Base-by-base conservation (phyloP, 2,113 vertebrate genomes). In the Myotis brandtii region DNA sequence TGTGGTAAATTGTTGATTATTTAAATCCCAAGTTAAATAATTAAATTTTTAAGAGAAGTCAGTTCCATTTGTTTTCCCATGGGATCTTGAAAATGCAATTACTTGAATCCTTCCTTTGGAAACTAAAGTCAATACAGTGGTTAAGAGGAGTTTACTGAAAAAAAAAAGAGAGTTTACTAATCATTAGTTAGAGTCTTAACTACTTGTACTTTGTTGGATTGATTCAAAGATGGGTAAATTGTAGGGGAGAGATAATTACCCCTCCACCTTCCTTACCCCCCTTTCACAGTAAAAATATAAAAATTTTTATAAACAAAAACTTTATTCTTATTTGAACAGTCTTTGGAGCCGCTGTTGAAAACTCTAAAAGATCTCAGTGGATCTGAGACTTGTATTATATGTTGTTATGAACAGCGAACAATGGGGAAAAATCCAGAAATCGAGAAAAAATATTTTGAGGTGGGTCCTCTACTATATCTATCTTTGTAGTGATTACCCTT, bases 331-430 rank as follows among this genome's bases (percentile, higher is more conserved):
- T 97, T 75, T 91, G 54, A 72, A 72, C 97, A 99, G 99, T 99
- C 99, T 4, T 96, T 99, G 86, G 98, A 98, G 94, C 99, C 99
- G 0, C 95, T 99, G 56, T 98, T 99, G 98, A 99, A 99, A 98
- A 99, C 99, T 1, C 97, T 99, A 96, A 99, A 98, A 86, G 98
- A 98, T 70, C 98, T 99, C 46, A 98, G 99, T 56, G 99, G 99
- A 97, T 98, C 98, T 9, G 98, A 99, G 25, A 99, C 99, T 0
- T 98, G 98, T 72, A 95, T 99, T 93, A 98, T 99, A 97, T 99
- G 99, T 97, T 99, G 99, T 97, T 99, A 99, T 0, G 99, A 99
- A 86, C 98, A 99, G 93, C 99, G 99, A 82, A 99, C 99, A 0
- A 97, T 99, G 97, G 99, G 99, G 0, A 98, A 99, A 97, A 99